Evolutionary conservation across 2,888 invertebrate species (phyloP).

Genomic region (Cremastinae sp.): DNA sequence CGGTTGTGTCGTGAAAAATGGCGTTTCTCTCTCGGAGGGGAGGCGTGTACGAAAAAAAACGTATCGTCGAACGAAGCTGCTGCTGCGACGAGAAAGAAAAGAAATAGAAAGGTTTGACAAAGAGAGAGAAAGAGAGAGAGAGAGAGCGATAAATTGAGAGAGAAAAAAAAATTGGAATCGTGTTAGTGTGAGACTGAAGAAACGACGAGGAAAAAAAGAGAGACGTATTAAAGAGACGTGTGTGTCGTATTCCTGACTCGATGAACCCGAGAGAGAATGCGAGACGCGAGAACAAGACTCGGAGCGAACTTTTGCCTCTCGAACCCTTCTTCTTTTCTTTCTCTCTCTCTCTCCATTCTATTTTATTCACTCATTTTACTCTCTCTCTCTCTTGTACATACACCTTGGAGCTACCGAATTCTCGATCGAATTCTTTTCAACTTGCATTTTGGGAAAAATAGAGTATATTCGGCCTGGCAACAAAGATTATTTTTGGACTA

Average conservation of each 20-base stretch:
- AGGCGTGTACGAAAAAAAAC: constrained; percentile 59
- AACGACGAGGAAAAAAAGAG: not conserved
- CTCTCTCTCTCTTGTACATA: constrained; percentile 5
- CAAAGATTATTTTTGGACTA: no score
- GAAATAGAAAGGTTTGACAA: not conserved
- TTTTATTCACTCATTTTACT: not conserved
- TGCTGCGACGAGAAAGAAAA: not conserved
- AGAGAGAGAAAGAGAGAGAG: not conserved
- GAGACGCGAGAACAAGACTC: constrained; percentile 26
- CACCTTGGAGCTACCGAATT: constrained; percentile 5
- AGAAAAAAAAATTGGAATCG: not conserved
- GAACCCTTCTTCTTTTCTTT: constrained; percentile 22
- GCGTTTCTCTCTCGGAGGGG: constrained; percentile 61
- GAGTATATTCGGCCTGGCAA: no score
- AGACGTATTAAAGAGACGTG: constrained; percentile 31
- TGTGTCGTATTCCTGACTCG: no score
- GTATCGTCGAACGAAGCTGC: constrained; percentile 62
- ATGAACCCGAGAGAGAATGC: constrained; percentile 41
- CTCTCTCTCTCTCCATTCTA: not conserved
- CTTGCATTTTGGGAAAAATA: constrained; percentile 27
- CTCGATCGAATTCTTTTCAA: constrained; percentile 40
- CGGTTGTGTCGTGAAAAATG: constrained; percentile 66
- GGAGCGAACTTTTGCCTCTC: constrained; percentile 30
- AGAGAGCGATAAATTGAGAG: constrained; percentile 16
- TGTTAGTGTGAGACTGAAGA: not conserved